Evolutionary conservation across 1,140 invertebrate species (phyloP).

Genomic region (Mactra quadrangularis): DNA sequence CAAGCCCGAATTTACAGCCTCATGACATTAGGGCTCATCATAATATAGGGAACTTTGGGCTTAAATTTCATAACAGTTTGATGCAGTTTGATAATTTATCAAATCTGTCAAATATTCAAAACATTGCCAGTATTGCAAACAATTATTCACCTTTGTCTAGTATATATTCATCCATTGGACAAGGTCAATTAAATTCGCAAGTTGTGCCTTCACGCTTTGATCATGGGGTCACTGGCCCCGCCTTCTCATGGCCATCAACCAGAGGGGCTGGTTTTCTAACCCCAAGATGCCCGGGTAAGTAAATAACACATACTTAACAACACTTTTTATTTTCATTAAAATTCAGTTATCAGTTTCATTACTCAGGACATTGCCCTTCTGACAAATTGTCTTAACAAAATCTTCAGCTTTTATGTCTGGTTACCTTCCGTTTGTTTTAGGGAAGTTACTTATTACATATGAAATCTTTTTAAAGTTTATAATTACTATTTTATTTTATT

Average conservation of each 20-base stretch:
- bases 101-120: slow-evolving; percentile 44
- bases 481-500: too few species aligned
- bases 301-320: background rate
- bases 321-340: too few species aligned
- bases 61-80: slow-evolving; percentile 58
- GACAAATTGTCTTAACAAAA: too few species aligned
- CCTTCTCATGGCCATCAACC: slow-evolving; percentile 45
- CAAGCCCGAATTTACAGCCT: slow-evolving; percentile 12
- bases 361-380: too few species aligned
- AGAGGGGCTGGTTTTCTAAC: slow-evolving; percentile 56
- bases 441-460: too few species aligned
- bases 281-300: slow-evolving; percentile 55
- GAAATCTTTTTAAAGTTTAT: too few species aligned
- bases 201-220: slow-evolving; percentile 31
- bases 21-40: slow-evolving; percentile 32
- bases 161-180: slow-evolving; percentile 50
- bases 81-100: slow-evolving; percentile 54
- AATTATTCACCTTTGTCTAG: slow-evolving; percentile 47
- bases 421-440: too few species aligned
- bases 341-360: too few species aligned
- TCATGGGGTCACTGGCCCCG: slow-evolving; percentile 38
- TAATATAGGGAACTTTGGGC: slow-evolving; percentile 44
- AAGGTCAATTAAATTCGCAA: slow-evolving; percentile 31
- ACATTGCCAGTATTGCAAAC: slow-evolving; percentile 45
- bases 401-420: too few species aligned